Base-by-base conservation (phyloP, 2,888 invertebrate species). In the Sepiola atlantica region DNA sequence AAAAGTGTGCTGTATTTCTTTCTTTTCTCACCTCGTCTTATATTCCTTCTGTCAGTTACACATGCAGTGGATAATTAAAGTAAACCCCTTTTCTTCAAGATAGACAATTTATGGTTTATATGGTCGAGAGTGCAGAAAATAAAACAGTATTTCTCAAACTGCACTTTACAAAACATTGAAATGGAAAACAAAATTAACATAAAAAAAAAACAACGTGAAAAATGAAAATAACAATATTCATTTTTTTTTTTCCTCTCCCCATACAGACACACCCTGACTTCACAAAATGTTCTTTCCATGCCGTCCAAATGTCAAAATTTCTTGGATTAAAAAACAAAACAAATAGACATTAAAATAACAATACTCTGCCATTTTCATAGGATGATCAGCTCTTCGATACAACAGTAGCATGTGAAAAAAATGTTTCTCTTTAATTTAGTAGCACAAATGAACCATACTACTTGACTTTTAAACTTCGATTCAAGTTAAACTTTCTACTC, bases 11-110 rank as follows among this genome's bases (percentile, higher is more conserved):
- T 28, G 24, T 6, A 21, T 61, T 61, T 61, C 10, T 61, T 28
- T 28, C 21, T 8, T 61, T 61, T 21, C 21, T 21, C 61, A 61
- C 61, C 61, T 61, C 61, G 28, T 61, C 21, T 61, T 61, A 28
- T 45, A 24, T 61, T 61, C 21, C 61, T 24, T 21, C 61, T 61
- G 61, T 28, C 21, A 28, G 21, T 61, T 28, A 61, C 8, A 61
- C 61, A 61, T 61, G 61, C 61, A 61, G 61, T 61, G 61, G 61
- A 61, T 8, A 61, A 61, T 61, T 61, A 61, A 61, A 61, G 61
- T 61, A 61, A 61, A 61, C 61, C 61, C 61, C 61, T 61, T 61
- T 61, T 61, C 61, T 61, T 61, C 61, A 61, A 61, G 61, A 61
- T 61, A 61, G 61, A 61, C 61, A 61, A 24, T 61, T 61, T 61